A percentile compares a stretch with the other conserved stretches of the same genome.
Evolutionary conservation across 1,140 invertebrate species (phyloP).

Genomic region (Cardiocondyla obscurior): DNA sequence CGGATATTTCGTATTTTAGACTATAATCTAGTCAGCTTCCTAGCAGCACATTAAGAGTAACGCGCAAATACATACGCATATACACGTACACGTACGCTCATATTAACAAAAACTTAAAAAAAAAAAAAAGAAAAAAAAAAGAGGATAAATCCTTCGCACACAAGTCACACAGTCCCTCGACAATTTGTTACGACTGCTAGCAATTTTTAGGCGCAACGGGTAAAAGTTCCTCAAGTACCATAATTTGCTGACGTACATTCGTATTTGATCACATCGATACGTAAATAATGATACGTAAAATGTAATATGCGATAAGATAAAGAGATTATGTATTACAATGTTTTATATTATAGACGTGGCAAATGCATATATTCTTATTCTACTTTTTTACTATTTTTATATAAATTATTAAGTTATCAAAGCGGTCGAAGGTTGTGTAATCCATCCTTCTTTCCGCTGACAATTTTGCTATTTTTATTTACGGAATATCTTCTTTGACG

Average conservation of each 20-base stretch:
- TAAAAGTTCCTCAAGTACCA: conserved; percentile 39
- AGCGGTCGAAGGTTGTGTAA: background rate
- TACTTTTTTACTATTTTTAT: conserved; percentile 34
- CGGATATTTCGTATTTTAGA: conserved; percentile 75
- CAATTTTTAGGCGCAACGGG: conserved; percentile 13
- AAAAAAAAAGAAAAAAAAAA: no score
- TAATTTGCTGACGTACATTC: conserved; percentile 19
- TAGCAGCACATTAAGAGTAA: conserved; percentile 81
- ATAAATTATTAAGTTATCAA: conserved; percentile 8
- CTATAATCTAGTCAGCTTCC: conserved; percentile 84
- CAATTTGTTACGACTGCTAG: conserved; percentile 35
- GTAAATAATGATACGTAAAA: conserved; percentile 43
- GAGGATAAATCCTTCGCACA: conserved; percentile 17
- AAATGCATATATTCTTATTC: conserved; percentile 19
- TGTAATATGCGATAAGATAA: conserved; percentile 18
- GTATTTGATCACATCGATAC: conserved; percentile 25
- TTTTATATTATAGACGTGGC: conserved; percentile 16
- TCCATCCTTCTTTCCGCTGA: background rate
- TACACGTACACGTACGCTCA: conserved; percentile 37
- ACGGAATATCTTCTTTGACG: background rate
- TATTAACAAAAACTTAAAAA: conserved; percentile 42
- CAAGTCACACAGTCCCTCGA: conserved; percentile 17
- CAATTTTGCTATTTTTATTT: conserved; percentile 1
- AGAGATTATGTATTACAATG: conserved; percentile 14
- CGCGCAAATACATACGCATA: conserved; percentile 57